Evolutionary conservation across 2,888 invertebrate genomes (phyloP).

Genomic region (Odontocerum albicorne): DNA sequence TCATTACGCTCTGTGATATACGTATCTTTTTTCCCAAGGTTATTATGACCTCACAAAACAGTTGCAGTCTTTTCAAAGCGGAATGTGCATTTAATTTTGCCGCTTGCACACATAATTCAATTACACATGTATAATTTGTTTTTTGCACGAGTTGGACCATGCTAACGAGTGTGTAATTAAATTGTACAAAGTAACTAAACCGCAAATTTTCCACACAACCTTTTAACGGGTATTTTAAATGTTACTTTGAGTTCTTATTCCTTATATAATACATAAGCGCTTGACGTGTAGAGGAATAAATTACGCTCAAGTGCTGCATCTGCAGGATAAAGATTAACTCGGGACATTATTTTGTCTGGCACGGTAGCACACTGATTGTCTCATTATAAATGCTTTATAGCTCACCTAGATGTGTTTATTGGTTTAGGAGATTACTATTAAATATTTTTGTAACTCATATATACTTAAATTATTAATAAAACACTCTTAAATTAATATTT

Average conservation of each 20-base stretch:
- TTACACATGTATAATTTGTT: constrained; percentile 11
- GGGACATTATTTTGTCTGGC: constrained; percentile 32
- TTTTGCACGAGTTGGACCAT: constrained; percentile 6
- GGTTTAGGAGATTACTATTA: no score
- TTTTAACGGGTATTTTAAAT: constrained; percentile 7
- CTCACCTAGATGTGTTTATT: no score
- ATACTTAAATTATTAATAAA: no score
- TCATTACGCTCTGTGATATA: no score
- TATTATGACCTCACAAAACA: constrained; percentile 1
- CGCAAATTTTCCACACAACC: constrained; percentile 24
- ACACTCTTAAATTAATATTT: no score
- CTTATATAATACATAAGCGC: no score
- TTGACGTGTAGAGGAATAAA: no score
- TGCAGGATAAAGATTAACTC: constrained; percentile 23
- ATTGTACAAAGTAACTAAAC: constrained; percentile 22
- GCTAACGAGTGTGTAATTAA: constrained; percentile 27
- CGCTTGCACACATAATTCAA: constrained; percentile 6
- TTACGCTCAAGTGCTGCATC: not conserved
- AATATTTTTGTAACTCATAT: no score
- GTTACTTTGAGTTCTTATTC: constrained; percentile 12
- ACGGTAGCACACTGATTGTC: constrained; percentile 25
- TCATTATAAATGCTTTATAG: constrained; percentile 36
- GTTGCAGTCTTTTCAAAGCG: not conserved
- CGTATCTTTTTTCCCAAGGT: no score
- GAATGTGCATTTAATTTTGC: constrained; percentile 1